Percentiles rank a stretch among this genome's conserved stretches.
Evolutionary conservation across 2,888 invertebrate species (phyloP).

Genomic region (Cataglyphis altisquamis): DNA sequence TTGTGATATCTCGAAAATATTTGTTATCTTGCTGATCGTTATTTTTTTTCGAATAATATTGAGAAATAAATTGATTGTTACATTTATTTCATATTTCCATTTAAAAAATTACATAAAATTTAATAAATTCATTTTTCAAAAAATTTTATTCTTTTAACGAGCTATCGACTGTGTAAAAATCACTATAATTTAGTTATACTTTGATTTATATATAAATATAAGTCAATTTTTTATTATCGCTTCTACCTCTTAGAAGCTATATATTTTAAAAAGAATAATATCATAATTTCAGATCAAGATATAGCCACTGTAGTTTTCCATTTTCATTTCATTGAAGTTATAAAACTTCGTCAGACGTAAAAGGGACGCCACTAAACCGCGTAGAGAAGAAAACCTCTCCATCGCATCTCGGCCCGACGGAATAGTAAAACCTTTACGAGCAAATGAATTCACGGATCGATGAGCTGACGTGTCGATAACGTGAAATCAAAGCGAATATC

Average conservation of each 20-base stretch:
- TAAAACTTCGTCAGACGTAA: slow-evolving; percentile 3
- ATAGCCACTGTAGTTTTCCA: neutral
- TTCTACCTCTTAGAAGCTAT: neutral
- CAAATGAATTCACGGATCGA: slow-evolving; percentile 69
- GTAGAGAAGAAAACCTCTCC: slow-evolving; percentile 25
- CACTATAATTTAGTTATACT: neutral
- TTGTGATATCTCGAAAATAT: neutral
- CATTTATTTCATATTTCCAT: neutral
- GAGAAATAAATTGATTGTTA: neutral
- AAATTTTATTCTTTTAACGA: neutral
- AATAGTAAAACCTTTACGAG: slow-evolving; percentile 60
- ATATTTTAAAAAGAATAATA: neutral
- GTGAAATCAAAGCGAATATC: slow-evolving; percentile 77
- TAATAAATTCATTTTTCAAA: neutral
- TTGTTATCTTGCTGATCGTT: neutral
- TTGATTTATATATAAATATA: neutral
- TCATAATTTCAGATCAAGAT: neutral
- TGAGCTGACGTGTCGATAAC: slow-evolving; percentile 68
- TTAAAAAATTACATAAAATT: neutral
- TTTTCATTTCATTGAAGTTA: slow-evolving; percentile 4
- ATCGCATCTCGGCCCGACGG: slow-evolving; percentile 32
- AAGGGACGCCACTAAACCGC: slow-evolving; percentile 22
- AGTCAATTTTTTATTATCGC: neutral
- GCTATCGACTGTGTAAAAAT: neutral
- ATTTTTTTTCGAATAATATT: neutral